Evolutionary conservation across 2,797 vertebrate species (phyloP).

Genomic region (Oryzias dopingdopingensis): DNA sequence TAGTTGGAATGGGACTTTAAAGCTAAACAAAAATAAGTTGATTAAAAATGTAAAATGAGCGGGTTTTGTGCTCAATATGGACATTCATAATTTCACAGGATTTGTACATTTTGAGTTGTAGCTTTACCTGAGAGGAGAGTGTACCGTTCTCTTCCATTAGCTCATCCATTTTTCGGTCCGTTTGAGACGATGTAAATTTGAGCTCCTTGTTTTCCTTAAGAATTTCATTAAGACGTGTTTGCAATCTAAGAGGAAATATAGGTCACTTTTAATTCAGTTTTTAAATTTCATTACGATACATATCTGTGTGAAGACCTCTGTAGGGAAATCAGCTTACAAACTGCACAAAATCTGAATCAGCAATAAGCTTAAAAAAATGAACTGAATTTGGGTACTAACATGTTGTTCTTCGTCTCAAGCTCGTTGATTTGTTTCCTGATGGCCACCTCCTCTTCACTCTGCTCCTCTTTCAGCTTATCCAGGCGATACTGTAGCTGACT

Average conservation of each 20-base stretch:
- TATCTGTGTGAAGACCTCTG: too few relatives aligned
- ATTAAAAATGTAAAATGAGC: too few relatives aligned
- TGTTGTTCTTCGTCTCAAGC: slow-evolving; percentile 80
- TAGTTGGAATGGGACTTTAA: too few relatives aligned
- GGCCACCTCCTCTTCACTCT: slow-evolving; percentile 72
- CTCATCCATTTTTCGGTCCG: slow-evolving; percentile 87
- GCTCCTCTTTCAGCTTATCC: slow-evolving; percentile 80
- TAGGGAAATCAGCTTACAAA: too few relatives aligned
- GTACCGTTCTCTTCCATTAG: slow-evolving; percentile 89
- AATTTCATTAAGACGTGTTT: slow-evolving; percentile 83
- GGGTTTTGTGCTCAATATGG: too few relatives aligned
- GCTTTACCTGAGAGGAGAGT: slow-evolving; percentile 85
- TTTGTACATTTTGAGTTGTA: background rate
- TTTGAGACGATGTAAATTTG: slow-evolving; percentile 82
- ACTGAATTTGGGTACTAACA: slow-evolving; percentile 57
- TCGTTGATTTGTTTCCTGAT: slow-evolving; percentile 77
- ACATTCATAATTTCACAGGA: background rate
- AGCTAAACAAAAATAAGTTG: too few relatives aligned
- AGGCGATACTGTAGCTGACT: slow-evolving; percentile 82
- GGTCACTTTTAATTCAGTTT: background rate
- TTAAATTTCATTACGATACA: background rate
- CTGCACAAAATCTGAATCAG: too few relatives aligned
- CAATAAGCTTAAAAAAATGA: too few relatives aligned
- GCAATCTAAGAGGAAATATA: slow-evolving; percentile 71
- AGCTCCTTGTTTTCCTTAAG: slow-evolving; percentile 87